Evolutionary conservation across 2,797 vertebrate species (phyloP).

Genomic region (Micropoecilia bifurca): DNA sequence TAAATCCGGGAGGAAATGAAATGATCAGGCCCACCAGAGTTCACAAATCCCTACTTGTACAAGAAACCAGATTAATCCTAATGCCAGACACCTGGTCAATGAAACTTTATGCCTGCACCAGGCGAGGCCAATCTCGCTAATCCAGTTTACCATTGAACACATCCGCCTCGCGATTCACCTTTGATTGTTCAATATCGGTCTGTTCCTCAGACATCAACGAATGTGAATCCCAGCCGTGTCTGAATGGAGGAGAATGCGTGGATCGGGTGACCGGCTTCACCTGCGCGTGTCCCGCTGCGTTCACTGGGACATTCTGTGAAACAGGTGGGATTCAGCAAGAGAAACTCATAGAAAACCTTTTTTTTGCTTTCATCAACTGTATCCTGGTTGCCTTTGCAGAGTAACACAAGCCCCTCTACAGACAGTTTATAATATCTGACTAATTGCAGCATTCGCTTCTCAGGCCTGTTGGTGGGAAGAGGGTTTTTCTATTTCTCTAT

Average conservation of each 20-base stretch:
- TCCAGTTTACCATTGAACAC: conserved; percentile 45
- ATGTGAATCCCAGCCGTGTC: conserved; percentile 88
- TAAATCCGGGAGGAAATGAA: conserved; percentile 58
- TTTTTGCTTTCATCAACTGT: not conserved
- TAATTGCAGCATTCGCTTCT: not conserved
- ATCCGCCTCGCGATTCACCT: conserved; percentile 19
- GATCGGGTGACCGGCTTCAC: conserved; percentile 86
- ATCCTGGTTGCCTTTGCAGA: not conserved
- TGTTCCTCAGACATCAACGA: conserved; percentile 85
- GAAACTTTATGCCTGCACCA: conserved; percentile 63
- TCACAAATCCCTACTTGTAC: conserved; percentile 64
- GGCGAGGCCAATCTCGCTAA: conserved; percentile 43
- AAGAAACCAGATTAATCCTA: conserved; percentile 71
- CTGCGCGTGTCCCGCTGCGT: conserved; percentile 85
- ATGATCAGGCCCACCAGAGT: conserved; percentile 55
- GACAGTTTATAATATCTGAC: not conserved
- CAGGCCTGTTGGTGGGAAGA: not conserved
- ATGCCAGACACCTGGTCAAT: conserved; percentile 76
- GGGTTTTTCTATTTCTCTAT: not conserved
- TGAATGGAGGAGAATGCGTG: conserved; percentile 88
- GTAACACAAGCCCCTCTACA: not conserved
- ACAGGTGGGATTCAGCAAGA: conserved; percentile 80
- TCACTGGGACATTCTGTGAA: conserved; percentile 88
- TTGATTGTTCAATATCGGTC: conserved; percentile 29
- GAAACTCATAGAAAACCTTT: not conserved